These are phyloP conservation scores for Hippoglossus hippoglossus DNA, from an alignment of 2,797 vertebrate species.

Conservation along the genomic window DNA sequence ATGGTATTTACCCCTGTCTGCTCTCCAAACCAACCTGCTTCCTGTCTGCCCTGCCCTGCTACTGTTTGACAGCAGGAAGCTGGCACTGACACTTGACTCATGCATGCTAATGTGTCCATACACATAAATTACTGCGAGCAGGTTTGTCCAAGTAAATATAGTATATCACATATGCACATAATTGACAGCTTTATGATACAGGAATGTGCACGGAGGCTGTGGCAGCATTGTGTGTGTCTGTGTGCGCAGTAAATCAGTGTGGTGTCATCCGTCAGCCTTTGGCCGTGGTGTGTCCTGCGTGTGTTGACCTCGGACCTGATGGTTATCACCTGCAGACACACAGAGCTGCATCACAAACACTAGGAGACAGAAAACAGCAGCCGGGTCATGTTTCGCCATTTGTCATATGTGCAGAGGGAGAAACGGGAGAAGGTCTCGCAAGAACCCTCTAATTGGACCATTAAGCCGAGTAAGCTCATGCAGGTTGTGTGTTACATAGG, in stretches of 20 bases:
- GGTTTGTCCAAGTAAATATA: slow-evolving; percentile 19
- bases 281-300: slow-evolving; percentile 46
- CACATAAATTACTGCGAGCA: slow-evolving; percentile 13
- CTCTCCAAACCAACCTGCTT: slow-evolving; percentile 60
- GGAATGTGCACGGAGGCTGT: background rate
- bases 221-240: background rate
- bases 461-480: slow-evolving; percentile 29
- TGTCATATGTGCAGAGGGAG: slow-evolving; percentile 6
- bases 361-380: slow-evolving; percentile 14
- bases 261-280: slow-evolving; percentile 54
- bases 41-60: slow-evolving; percentile 55
- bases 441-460: slow-evolving; percentile 21
- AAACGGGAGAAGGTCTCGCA: background rate
- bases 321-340: slow-evolving; percentile 37
- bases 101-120: slow-evolving; percentile 27
- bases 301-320: slow-evolving; percentile 66
- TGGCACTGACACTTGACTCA: slow-evolving; percentile 51
- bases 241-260: slow-evolving; percentile 34
- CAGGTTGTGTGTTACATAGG: slow-evolving; percentile 2
- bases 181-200: slow-evolving; percentile 18
- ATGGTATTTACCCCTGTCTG: slow-evolving; percentile 77
- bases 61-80: slow-evolving; percentile 67
- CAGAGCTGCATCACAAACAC: slow-evolving; percentile 23
- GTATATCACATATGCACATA: background rate
- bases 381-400: slow-evolving; percentile 20